Percentiles rank a stretch among this genome's conserved stretches.
phyloP scores from a whole-genome alignment of 1,140 invertebrate genomes.

The Melitaea cinxia region DNA sequence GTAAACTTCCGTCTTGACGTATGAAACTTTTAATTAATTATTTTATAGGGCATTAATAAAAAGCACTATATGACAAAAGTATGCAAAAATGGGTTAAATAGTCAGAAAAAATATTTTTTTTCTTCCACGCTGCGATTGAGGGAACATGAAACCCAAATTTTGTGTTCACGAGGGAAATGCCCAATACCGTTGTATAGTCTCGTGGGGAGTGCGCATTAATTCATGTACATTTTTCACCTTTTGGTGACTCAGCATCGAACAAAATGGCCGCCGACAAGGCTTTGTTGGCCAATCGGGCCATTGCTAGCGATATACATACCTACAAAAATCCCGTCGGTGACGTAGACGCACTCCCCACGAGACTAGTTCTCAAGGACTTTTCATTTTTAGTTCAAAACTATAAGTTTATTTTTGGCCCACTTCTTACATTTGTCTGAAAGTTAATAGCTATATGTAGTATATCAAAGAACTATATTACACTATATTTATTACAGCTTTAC shows the following conservation, averaged over 20 bases:
- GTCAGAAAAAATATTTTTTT: conserved; percentile 44
- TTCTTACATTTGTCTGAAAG: not conserved
- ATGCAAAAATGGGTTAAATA: conserved; percentile 10
- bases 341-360: conserved; percentile 78
- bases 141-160: conserved; percentile 80
- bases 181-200: conserved; percentile 81
- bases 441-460: not conserved
- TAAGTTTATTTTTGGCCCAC: conserved; percentile 51
- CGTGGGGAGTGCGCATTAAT: conserved; percentile 77
- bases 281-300: conserved; percentile 76
- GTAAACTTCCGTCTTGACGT: conserved; percentile 56
- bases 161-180: conserved; percentile 81
- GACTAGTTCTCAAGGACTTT: conserved; percentile 82
- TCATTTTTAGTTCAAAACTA: conserved; percentile 68
- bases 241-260: conserved; percentile 81
- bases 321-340: conserved; percentile 76
- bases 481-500: not conserved
- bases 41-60: conserved; percentile 12
- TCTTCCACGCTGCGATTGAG: conserved; percentile 58
- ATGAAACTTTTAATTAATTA: conserved; percentile 34
- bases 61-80: conserved; percentile 15
- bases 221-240: conserved; percentile 81
- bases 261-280: conserved; percentile 81
- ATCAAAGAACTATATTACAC: not conserved
- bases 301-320: conserved; percentile 73